Base-by-base conservation (phyloP, 2,113 vertebrate genomes). In the Polypterus bichir region DNA sequence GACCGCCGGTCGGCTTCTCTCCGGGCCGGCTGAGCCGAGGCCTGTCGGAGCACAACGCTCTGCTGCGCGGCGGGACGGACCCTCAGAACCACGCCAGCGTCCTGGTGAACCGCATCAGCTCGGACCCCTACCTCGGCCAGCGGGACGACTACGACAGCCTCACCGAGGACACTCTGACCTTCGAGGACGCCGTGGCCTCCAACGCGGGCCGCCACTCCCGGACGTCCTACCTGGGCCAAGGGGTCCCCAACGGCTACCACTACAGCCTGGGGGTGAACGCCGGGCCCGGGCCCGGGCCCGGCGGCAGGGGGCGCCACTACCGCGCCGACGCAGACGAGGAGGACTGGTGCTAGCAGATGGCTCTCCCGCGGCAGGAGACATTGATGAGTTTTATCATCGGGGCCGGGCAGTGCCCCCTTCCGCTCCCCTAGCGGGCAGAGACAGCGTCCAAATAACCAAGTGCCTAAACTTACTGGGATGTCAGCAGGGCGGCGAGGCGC, bases 341-440 rank as follows among this genome's bases (percentile, higher is more conserved):
- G 27, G 86, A 93, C 81, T 93, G 93, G 93, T 97, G 93, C 93
- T 98, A 98, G 87, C 83, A 80, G 71, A 70, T 65, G 77, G 80
- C 74, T 76, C 67, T 62, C 74, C 27, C 27, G 27, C 27, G 27
- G 27, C 27, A 69, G 71, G 61, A 70, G 78, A 78, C 51, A 69
- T 73, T 66, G 91, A 95, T 92, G 92, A 93, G 91, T 93, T 95
- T 91, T 93, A 93, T 93, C 91, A 94, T 93, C 91, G 75, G 27
- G 27, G 27, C 27, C 27, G 27, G 27, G 27, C 27, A 27, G 27
- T 27, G 27, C 27, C 27, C 27, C 27, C 27, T 27, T 27, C 27
- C 27, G 27, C 64, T 56, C 4, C 55, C 1, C 9, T 44, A 48
- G 58, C 46, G 51, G 57, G 47, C 48, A 46, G 47, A 59, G 44